phyloP scores from a whole-genome alignment of 2,113 vertebrate genomes.

The Orcinus orca region DNA sequence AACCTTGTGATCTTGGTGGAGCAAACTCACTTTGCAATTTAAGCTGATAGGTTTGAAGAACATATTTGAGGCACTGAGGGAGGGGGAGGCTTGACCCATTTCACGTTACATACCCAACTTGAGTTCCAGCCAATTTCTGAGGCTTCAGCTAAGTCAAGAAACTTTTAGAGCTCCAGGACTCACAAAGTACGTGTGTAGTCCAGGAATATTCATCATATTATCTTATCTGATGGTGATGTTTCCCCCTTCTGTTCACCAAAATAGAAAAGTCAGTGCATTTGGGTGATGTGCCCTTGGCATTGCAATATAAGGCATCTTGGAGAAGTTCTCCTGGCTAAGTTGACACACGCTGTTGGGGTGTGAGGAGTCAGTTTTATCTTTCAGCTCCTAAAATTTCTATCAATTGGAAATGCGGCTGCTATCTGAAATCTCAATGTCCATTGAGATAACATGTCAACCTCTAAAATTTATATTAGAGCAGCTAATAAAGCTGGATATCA shows the following conservation, averaged over 20 bases:
- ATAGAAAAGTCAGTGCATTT: conserved; percentile 70
- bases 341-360: conserved; percentile 57
- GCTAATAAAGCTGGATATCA: neutral
- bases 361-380: conserved; percentile 75
- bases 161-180: conserved; percentile 22
- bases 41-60: neutral
- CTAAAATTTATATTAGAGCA: conserved; percentile 7
- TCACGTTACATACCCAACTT: neutral
- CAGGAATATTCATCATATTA: conserved; percentile 69
- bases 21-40: neutral
- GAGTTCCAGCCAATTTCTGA: neutral
- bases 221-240: conserved; percentile 70
- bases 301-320: conserved; percentile 16
- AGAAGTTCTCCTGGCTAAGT: conserved; percentile 64
- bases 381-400: conserved; percentile 64
- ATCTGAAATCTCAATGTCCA: conserved; percentile 60
- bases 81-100: neutral
- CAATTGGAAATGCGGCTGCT: conserved; percentile 58
- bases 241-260: conserved; percentile 59
- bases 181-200: conserved; percentile 30
- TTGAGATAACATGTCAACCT: conserved; percentile 57
- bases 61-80: neutral
- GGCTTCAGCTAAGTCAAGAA: conserved; percentile 18
- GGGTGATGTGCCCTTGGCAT: conserved; percentile 53
- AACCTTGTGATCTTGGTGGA: neutral